These are phyloP conservation scores for Trisateles emortualis DNA, from an alignment of 2,888 invertebrate species.

Conservation along the genomic window DNA sequence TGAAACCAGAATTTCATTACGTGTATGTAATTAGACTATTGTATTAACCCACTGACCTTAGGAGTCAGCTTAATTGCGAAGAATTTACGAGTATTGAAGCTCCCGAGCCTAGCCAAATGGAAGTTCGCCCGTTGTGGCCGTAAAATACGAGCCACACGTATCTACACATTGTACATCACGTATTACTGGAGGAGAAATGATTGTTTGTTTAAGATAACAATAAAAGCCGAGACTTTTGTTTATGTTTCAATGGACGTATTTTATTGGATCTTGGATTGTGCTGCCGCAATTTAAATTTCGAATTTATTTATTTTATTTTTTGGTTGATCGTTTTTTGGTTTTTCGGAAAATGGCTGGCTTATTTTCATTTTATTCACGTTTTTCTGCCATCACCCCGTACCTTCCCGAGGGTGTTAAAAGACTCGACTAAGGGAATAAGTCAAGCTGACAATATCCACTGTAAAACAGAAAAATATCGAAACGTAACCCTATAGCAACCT, in stretches of 20 bases:
- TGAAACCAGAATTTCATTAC: conserved; percentile 31
- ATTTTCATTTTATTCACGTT: too few species aligned
- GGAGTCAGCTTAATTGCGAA: conserved; percentile 49
- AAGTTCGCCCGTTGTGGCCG: conserved; percentile 24
- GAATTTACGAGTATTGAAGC: conserved; percentile 54
- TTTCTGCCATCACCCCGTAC: too few species aligned
- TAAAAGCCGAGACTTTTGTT: neutral
- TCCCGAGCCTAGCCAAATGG: conserved; percentile 40
- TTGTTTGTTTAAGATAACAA: conserved; percentile 2
- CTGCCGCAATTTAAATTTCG: too few species aligned
- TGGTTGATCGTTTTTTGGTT: too few species aligned
- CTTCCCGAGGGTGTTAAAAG: too few species aligned
- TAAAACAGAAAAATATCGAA: too few species aligned
- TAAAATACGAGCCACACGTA: conserved; percentile 19
- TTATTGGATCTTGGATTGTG: too few species aligned
- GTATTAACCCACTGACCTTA: conserved; percentile 44
- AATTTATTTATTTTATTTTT: too few species aligned
- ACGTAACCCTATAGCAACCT: too few species aligned
- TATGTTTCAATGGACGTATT: neutral
- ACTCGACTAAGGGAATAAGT: too few species aligned
- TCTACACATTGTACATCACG: neutral
- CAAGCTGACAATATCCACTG: too few species aligned
- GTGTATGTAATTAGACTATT: conserved; percentile 37
- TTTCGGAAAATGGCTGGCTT: too few species aligned
- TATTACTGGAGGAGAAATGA: neutral